Evolutionary conservation across 2,888 invertebrate genomes (phyloP), one percentile per base, ranked within the genome.

Genomic region (Teleogryllus oceanicus): DNA sequence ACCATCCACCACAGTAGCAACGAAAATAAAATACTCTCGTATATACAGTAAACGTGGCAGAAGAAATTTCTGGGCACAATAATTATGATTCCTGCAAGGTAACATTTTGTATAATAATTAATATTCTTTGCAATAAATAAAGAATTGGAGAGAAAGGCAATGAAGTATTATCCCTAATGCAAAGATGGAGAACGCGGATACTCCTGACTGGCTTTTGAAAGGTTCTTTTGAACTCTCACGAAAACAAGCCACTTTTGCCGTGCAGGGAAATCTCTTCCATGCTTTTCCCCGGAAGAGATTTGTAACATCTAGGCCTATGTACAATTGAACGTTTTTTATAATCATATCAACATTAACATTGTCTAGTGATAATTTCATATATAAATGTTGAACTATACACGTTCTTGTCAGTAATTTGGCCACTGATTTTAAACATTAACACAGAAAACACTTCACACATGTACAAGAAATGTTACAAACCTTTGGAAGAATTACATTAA

Each of bases 1-100:
- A 62, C 62, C 62, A 62, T 62, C 62, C 62, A 62, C 62, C 62
- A 62, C 62, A 62, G 62, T 62, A 62, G 62, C 62, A 62, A 62
- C 62, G 62, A 62, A 62, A 62, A 62, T 62, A 62, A 62, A 62
- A 62, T 62, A 62, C 62, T 62, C 62, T 62, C 62, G 62, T 62
- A 62, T 62, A n/a, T 62, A 62, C 62, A 62, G 13, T 62, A 62
- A 62, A 62, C 62, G 13, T 62, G 62, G 62, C 62, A 62, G 62
- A 62, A 62, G 62, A 62, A 62, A 62, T n/a, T 62, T 62, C 62
- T 62, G 62, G 62, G 62, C 62, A 62, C 62, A 62, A 62, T 62
- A 62, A 62, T 62, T 62, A 11, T 18, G 62, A 62, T n/a, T 62
- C n/a, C 62, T 62, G 62, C 62, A 62, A 62, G 62, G 62, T 62